A percentile compares a stretch with the other conserved stretches of the same genome.
Evolutionary conservation across 2,797 vertebrate genomes (phyloP).

Genomic region (Thunnus albacares): DNA sequence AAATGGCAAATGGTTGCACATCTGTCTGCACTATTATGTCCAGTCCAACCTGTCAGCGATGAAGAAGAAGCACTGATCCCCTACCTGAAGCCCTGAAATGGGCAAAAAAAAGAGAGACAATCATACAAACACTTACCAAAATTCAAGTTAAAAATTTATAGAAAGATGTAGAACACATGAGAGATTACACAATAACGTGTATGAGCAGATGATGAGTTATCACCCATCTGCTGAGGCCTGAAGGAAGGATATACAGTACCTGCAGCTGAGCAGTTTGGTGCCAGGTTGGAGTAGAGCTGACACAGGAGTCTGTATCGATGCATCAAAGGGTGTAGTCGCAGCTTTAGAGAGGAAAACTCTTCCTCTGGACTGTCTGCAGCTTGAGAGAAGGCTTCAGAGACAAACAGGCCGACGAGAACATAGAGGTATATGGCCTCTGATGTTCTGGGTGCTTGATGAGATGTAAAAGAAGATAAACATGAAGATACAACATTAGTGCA

Average conservation of each 20-base stretch:
- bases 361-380: neutral
- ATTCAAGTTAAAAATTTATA: neutral
- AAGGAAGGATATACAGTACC: conserved; percentile 13
- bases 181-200: neutral
- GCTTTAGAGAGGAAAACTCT: conserved; percentile 20
- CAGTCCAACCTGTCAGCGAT: neutral
- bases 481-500: neutral
- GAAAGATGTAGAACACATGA: neutral
- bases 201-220: neutral
- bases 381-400: conserved; percentile 27
- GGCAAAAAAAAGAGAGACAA: neutral
- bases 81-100: conserved; percentile 23
- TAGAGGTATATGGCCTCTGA: conserved; percentile 13
- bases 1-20: conserved; percentile 49
- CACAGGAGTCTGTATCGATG: conserved; percentile 34
- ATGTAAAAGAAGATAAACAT: neutral
- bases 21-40: neutral
- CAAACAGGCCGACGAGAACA: conserved; percentile 40
- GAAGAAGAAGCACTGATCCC: conserved; percentile 43
- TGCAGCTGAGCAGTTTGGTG: conserved; percentile 39
- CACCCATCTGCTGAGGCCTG: conserved; percentile 3
- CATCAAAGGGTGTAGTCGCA: conserved; percentile 29
- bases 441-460: conserved; percentile 31
- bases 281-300: conserved; percentile 7
- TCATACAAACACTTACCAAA: neutral